Conservation (phyloP, 2,113 vertebrate genomes). For the Sander vitreus region DNA sequence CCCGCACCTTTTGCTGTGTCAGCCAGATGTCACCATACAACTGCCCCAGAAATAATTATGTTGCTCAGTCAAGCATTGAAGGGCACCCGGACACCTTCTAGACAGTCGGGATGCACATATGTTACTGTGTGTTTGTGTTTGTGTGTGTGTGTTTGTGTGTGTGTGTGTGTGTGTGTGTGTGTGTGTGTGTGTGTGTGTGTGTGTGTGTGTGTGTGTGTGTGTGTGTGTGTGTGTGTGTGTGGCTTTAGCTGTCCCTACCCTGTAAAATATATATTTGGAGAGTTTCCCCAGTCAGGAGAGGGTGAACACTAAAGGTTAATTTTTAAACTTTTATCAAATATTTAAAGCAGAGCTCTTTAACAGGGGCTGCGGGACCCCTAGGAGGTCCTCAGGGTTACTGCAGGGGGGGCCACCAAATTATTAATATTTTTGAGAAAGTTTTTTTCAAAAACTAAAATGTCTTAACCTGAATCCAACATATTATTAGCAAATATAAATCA, state of each 20-base stretch:
- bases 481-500: too few relatives aligned
- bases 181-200: neutral
- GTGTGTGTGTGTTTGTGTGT: neutral
- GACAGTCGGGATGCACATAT: constrained; percentile 15
- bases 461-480: too few relatives aligned
- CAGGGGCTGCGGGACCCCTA: too few relatives aligned
- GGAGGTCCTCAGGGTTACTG: too few relatives aligned
- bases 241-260: neutral
- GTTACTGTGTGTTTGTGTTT: neutral
- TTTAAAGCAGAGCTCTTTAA: neutral
- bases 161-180: neutral
- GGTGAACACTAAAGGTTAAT: neutral
- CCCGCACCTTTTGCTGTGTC: constrained; percentile 37
- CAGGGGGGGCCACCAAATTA: too few relatives aligned
- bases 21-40: constrained; percentile 26
- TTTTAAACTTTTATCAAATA: neutral
- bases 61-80: constrained; percentile 50
- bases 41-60: constrained; percentile 32
- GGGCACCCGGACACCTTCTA: constrained; percentile 28
- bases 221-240: too few relatives aligned
- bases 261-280: neutral
- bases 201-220: neutral
- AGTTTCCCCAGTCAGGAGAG: neutral
- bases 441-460: too few relatives aligned
- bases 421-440: too few relatives aligned